Base-by-base conservation (phyloP, 2,113 vertebrate genomes). In the Gobius niger region DNA sequence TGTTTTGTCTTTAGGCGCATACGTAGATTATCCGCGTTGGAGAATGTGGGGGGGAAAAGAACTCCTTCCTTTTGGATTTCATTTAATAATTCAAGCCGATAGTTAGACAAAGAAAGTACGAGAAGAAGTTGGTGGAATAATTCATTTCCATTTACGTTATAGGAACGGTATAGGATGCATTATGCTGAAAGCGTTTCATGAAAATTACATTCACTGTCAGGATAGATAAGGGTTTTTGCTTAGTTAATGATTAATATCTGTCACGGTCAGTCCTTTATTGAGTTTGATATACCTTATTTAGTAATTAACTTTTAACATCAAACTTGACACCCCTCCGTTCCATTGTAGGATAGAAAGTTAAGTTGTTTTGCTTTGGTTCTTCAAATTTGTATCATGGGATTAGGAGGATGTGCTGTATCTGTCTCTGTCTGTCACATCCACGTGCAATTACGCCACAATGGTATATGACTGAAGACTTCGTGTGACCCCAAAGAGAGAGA, bases 1-100 rank as follows among this genome's bases (percentile, higher is more conserved):
- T 88, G 78, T 87, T 90, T 88, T 91, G 87, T 91, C 88, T 90
- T 90, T 78, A 90, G 88, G 88, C 87, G 57, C 63, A 85, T 76
- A 82, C 81, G 86, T 82, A 81, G 82, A 84, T 85, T 78, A 90
- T 89, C 78, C 76, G 75, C 54, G 40, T 54, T 66, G 72, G 44
- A 70, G 74, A 79, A 63, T 47, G 24, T 34, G 24, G 24, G 24
- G 24, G 24, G 24, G 24, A 34, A 34, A 34, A 34, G 24, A 47
- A 47, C 6, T 19, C 11, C n/a, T 19, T 77, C 86, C 75, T 79
- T 68, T 42, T 65, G 82, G 77, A 85, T 82, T 69, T 82, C 40
- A 83, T 87, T 90, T 78, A 90, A 88, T 88, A 87, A 91, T 88
- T 89, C 84, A 89, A 73, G 61, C 67, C 3, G 60, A 85, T 86